These are phyloP conservation scores for Oreonectes daqikongensis DNA, from an alignment of 2,797 vertebrate genomes.

Conservation along the genomic window DNA sequence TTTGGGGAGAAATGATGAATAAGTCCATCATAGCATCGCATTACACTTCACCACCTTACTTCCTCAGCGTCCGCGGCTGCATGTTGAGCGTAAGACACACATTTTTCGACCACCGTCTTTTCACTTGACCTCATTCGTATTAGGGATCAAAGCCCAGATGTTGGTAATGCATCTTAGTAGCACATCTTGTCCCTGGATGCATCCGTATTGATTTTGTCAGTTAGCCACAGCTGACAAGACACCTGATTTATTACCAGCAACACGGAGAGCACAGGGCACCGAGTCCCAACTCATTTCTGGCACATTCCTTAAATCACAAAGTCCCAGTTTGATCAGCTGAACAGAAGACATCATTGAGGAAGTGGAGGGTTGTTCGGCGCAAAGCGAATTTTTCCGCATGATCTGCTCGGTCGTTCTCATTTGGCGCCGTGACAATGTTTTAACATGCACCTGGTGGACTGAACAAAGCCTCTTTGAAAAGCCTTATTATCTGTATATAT, in stretches of 20 bases:
- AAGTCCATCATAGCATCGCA: constrained; percentile 3
- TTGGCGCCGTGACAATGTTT: background rate
- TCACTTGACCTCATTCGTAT: constrained; percentile 43
- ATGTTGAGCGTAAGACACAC: constrained; percentile 25
- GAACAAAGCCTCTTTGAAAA: background rate
- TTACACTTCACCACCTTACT: constrained; percentile 24
- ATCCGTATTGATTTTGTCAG: constrained; percentile 71
- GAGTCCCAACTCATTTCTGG: constrained; percentile 65
- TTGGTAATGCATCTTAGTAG: constrained; percentile 50
- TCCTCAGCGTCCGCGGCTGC: background rate
- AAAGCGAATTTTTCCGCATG: constrained; percentile 7
- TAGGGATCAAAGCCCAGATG: constrained; percentile 46
- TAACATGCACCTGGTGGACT: background rate
- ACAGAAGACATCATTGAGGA: constrained; percentile 12
- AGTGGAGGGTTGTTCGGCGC: background rate
- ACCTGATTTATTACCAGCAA: constrained; percentile 70
- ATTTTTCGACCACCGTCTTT: constrained; percentile 28
- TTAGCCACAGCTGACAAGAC: constrained; percentile 56
- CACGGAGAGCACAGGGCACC: constrained; percentile 60
- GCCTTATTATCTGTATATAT: background rate
- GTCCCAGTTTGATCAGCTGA: constrained; percentile 45
- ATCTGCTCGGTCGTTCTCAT: constrained; percentile 1
- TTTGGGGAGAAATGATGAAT: background rate
- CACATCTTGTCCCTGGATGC: constrained; percentile 59
- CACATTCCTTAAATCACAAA: constrained; percentile 66